A percentile compares a stretch with the other conserved stretches of the same genome.
phyloP scores from a whole-genome alignment of 2,113 vertebrate species.

The Pantherophis guttatus region DNA sequence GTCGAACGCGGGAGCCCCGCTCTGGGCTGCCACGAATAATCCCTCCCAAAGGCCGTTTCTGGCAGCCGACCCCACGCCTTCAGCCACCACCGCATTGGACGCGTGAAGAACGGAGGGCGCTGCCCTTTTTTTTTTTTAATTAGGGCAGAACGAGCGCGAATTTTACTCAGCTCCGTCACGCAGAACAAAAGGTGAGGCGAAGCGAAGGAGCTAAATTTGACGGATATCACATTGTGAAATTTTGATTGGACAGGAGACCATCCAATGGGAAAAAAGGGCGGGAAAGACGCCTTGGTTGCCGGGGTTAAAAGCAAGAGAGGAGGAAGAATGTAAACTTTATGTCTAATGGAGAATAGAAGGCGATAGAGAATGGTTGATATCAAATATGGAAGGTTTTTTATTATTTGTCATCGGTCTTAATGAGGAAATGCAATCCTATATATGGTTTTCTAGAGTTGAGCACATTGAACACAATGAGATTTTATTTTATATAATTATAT shows the following conservation, averaged over 20 bases:
- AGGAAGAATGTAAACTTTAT: not conserved
- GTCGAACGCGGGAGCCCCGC: accelerated
- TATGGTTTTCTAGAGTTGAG: not conserved
- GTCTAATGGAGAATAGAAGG: not conserved
- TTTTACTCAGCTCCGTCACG: not conserved
- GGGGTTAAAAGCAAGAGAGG: not conserved
- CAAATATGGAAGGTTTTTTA: not conserved
- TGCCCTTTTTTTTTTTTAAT: not conserved
- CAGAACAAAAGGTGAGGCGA: not conserved
- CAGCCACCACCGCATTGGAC: not conserved
- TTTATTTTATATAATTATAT: not conserved
- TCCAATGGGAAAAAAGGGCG: not conserved
- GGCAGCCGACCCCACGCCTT: not conserved
- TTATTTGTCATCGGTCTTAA: not conserved
- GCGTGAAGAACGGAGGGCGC: not conserved
- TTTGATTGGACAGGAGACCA: not conserved
- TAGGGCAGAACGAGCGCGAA: not conserved
- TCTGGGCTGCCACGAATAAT: not conserved
- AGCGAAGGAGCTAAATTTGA: too few relatives aligned
- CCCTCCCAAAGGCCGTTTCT: accelerated
- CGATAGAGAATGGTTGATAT: not conserved
- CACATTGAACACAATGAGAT: not conserved
- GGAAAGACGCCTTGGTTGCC: not conserved
- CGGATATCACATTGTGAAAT: too few relatives aligned
- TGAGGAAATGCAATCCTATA: not conserved